Evolutionary conservation across 2,797 vertebrate genomes (phyloP), one percentile per base, ranked within the genome.

Genomic region (Hyperoplus lanceolatus): DNA sequence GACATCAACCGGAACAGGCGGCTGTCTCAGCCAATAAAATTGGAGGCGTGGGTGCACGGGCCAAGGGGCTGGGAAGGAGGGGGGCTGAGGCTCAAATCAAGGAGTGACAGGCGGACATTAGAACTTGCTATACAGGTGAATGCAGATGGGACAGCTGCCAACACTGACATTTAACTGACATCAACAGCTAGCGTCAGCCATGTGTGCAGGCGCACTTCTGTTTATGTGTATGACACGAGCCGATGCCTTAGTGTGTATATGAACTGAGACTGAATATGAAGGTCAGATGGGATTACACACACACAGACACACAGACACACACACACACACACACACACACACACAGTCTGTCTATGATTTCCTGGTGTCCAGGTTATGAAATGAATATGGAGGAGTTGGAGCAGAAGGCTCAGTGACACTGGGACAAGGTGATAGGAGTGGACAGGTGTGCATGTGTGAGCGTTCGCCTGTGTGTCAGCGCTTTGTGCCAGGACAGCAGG

Each of bases 361-460:
- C 81, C 73, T 73, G 77, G 81, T 83, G 83, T 85, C 77, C 87
- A 83, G 82, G 77, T 90, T 91, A 85, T 81, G 80, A 90, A 89
- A 95, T 95, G 91, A 94, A 95, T 95, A 95, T 95, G 94, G 92
- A 95, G 66, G 79, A 94, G 93, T 76, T 80, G 2, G 81, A 92
- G 90, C 90, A 95, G 91, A 94, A 92, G 92, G 89, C 86, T 87
- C 73, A 68, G 89, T 93, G 93, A 93, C 92, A 94, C 89, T n/a
- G 80, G 90, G 84, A 92, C 92, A 93, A 93, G 94, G 93, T 93
- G 93, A 94, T 83, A 84, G 77, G 81, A 90, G 89, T 83, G 82
- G 93, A 92, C 92, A 92, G 92, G 90, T 93, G 89, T 87, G 88
- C 71, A 68, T 80, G 83, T 83, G 82, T 71, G 82, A 83, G 80